Evolutionary conservation across 2,888 invertebrate genomes (phyloP).

Genomic region (Melanophora roralis): DNA sequence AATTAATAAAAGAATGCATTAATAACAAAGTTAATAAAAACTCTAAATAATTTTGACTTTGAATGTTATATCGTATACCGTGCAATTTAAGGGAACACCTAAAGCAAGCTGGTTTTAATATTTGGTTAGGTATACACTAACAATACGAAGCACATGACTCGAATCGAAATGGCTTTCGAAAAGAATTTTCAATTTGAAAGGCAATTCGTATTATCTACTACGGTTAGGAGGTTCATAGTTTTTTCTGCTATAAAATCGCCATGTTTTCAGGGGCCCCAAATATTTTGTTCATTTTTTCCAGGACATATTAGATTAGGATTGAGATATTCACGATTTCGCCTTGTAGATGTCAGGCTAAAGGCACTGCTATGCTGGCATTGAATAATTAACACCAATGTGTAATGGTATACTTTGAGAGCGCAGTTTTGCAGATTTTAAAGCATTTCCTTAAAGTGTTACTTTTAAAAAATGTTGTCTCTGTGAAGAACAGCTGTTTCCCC

Average conservation of each 20-base stretch:
- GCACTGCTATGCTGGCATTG: conserved; percentile 1
- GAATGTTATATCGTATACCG: no score
- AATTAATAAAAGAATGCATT: conserved; percentile 25
- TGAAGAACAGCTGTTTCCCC: no score
- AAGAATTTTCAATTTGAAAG: no score
- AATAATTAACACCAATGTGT: not conserved
- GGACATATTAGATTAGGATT: conserved; percentile 27
- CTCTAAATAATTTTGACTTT: not conserved
- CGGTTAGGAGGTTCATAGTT: no score
- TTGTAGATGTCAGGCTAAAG: not conserved
- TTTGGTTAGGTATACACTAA: no score
- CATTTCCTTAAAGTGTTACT: not conserved
- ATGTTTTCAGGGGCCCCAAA: conserved; percentile 10
- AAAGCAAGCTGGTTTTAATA: no score
- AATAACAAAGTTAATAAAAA: conserved; percentile 8
- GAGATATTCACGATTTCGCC: not conserved
- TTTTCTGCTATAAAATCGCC: conserved; percentile 31
- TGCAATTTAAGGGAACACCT: no score
- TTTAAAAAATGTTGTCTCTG: no score
- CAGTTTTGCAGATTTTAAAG: not conserved
- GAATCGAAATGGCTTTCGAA: no score
- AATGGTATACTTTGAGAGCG: not conserved
- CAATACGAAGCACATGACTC: no score
- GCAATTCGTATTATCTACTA: no score
- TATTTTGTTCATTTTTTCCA: conserved; percentile 8